Evolutionary conservation across 2,888 invertebrate genomes (phyloP).

Genomic region (Horisme vitalbata): DNA sequence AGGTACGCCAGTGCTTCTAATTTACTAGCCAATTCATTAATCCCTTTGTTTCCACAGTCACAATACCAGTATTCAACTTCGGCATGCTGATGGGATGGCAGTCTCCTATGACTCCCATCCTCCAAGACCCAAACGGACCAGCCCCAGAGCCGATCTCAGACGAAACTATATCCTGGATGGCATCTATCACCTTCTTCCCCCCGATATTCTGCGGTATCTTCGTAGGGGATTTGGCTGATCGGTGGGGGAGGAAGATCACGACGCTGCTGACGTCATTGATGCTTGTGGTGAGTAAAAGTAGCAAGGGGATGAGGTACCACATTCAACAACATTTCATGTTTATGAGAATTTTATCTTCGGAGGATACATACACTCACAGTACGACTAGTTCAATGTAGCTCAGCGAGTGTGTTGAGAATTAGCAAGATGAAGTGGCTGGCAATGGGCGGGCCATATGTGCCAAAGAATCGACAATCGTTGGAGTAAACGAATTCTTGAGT

Average conservation of each 20-base stretch:
- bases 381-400: no score
- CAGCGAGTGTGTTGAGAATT: no score
- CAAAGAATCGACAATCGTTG: no score
- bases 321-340: no score
- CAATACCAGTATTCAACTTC: conserved; percentile 79
- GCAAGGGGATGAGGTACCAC: no score
- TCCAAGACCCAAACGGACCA: conserved; percentile 71
- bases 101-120: conserved; percentile 80
- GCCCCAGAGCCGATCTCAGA: conserved; percentile 74
- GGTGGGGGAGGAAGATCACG: conserved; percentile 78
- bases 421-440: no score
- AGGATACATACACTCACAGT: no score
- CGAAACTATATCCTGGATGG: conserved; percentile 81
- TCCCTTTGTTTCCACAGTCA: conserved; percentile 75
- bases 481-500: no score
- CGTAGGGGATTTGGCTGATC: conserved; percentile 79
- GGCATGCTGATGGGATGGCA: conserved; percentile 84
- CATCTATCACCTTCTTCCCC: conserved; percentile 80
- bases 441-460: no score
- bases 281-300: conserved; percentile 68
- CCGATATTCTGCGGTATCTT: conserved; percentile 80
- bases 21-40: no score
- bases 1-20: no score
- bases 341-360: no score
- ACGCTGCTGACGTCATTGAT: conserved; percentile 80